Conservation (phyloP, 2,113 vertebrate genomes). For the Okapia johnstoni region DNA sequence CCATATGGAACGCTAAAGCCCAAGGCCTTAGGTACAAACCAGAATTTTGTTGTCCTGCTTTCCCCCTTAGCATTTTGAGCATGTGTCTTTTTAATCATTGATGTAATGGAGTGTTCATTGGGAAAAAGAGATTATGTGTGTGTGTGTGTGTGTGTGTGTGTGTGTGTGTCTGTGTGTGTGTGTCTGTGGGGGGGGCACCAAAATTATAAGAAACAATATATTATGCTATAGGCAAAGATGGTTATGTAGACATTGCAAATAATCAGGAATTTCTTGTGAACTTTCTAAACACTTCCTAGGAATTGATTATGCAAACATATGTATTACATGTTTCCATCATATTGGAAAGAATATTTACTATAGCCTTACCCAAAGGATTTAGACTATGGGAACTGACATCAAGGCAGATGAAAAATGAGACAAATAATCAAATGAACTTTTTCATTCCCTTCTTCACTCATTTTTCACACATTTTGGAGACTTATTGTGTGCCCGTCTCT, state of each 20-base stretch:
- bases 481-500: not conserved
- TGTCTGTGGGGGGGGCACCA: not conserved
- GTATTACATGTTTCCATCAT: not conserved
- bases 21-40: not conserved
- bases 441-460: not conserved
- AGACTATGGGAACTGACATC: not conserved
- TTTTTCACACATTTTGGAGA: not conserved
- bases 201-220: not conserved
- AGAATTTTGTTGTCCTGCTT: constrained; percentile 29
- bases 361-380: not conserved
- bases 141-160: not conserved
- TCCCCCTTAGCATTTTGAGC: constrained; percentile 11
- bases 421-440: not conserved
- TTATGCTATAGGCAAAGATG: not conserved
- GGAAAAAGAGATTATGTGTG: not conserved
- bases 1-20: constrained; percentile 35
- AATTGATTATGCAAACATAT: not conserved
- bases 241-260: not conserved
- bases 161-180: not conserved
- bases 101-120: not conserved
- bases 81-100: constrained; percentile 3
- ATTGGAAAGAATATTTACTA: not conserved
- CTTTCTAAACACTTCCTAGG: not conserved
- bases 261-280: not conserved
- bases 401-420: not conserved